phyloP scores from a whole-genome alignment of 2,113 vertebrate genomes.

The Diphyllodes magnificus region DNA sequence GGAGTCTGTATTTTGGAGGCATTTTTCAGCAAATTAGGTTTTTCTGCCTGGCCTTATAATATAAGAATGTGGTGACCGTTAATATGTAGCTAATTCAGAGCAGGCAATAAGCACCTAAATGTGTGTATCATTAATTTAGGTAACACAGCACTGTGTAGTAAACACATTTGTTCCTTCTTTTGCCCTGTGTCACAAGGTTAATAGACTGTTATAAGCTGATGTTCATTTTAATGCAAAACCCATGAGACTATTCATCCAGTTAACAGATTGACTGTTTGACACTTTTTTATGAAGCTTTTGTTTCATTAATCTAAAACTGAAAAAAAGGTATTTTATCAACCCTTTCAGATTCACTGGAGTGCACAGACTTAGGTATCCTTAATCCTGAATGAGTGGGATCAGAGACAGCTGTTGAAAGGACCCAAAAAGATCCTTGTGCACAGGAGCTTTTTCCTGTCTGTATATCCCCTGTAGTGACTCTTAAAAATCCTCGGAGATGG shows the following conservation, averaged over 20 bases:
- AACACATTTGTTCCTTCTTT: not conserved
- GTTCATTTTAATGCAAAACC: not conserved
- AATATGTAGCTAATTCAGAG: not conserved
- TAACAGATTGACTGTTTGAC: not conserved
- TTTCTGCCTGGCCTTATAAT: not conserved
- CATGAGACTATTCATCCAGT: not conserved
- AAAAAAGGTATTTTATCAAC: not conserved
- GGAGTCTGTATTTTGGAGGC: not conserved
- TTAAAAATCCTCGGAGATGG: not conserved
- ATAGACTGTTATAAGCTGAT: not conserved
- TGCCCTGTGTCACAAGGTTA: not conserved
- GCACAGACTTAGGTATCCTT: not conserved
- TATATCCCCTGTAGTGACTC: not conserved
- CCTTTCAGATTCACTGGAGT: not conserved
- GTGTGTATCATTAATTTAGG: not conserved
- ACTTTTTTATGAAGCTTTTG: not conserved
- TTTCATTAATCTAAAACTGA: not conserved
- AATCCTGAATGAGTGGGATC: not conserved
- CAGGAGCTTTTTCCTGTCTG: not conserved
- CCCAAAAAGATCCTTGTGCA: not conserved
- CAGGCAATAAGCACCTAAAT: not conserved
- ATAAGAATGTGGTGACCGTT: not conserved
- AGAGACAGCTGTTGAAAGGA: not conserved
- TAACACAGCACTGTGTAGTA: not conserved
- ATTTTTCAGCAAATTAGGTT: not conserved